Percentiles rank a stretch among this genome's conserved stretches.
Conservation (phyloP, 1,140 invertebrate species). For the Philaenus spumarius region DNA sequence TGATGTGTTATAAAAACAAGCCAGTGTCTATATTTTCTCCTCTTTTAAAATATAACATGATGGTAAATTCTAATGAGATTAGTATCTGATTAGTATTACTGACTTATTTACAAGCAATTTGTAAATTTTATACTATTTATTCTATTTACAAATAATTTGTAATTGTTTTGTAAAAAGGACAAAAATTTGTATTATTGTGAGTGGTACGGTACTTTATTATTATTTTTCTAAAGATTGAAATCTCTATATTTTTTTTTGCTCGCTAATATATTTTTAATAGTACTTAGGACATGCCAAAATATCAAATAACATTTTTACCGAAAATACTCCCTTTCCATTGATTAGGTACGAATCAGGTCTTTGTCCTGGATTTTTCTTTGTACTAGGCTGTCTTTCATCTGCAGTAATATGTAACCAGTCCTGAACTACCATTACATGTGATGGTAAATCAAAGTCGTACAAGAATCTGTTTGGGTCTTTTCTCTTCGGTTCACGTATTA, state of each 20-base stretch:
- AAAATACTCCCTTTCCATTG: slow-evolving; percentile 40
- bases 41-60: too few species aligned
- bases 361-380: slow-evolving; percentile 26
- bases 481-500: slow-evolving; percentile 38
- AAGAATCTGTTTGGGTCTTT: slow-evolving; percentile 35
- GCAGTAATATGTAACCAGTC: slow-evolving; percentile 45
- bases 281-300: too few species aligned
- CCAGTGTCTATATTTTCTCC: too few species aligned
- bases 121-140: too few species aligned
- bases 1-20: too few species aligned
- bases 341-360: slow-evolving; percentile 42
- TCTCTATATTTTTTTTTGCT: too few species aligned
- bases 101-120: too few species aligned
- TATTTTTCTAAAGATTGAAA: not conserved
- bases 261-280: too few species aligned
- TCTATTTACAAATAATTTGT: not conserved
- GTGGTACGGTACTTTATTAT: not conserved
- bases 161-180: not conserved
- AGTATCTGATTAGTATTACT: too few species aligned
- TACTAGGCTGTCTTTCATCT: slow-evolving; percentile 13
- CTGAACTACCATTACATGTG: slow-evolving; percentile 44
- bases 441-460: slow-evolving; percentile 46
- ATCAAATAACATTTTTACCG: slow-evolving; percentile 15
- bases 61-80: too few species aligned
- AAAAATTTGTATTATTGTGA: not conserved